Conservation (phyloP, 2,888 invertebrate species). For the Omphaloscelis lunosa region DNA sequence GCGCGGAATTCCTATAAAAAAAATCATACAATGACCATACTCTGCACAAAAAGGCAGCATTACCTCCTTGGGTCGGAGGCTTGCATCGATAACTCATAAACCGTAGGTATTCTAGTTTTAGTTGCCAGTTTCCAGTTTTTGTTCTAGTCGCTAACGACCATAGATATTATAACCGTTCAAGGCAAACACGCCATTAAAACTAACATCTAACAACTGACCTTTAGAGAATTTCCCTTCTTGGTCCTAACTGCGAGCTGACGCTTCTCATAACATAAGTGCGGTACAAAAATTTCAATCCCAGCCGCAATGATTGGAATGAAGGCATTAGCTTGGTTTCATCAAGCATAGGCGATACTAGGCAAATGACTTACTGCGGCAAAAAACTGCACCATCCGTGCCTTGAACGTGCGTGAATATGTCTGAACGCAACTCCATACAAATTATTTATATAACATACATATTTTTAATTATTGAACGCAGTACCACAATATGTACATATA, state of each 20-base stretch:
- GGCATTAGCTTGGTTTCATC: constrained; percentile 62
- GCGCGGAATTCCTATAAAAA: too few relatives aligned
- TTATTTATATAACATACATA: too few relatives aligned
- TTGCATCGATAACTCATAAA: neutral
- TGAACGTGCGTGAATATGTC: neutral
- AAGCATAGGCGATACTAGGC: constrained; percentile 53
- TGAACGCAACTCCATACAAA: constrained; percentile 23
- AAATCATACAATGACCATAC: too few relatives aligned
- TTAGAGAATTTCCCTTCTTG: constrained; percentile 36
- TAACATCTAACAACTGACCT: constrained; percentile 24
- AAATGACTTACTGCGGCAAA: constrained; percentile 67
- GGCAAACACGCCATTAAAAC: constrained; percentile 35
- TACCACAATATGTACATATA: neutral
- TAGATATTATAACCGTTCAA: constrained; percentile 34
- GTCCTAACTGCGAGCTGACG: constrained; percentile 13
- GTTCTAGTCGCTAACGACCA: neutral
- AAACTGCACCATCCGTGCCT: constrained; percentile 56
- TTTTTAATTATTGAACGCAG: too few relatives aligned
- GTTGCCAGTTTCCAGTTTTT: constrained; percentile 6
- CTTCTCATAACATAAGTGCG: constrained; percentile 29
- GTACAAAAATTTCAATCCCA: constrained; percentile 49
- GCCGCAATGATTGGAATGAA: constrained; percentile 54
- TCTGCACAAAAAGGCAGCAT: neutral
- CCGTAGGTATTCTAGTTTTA: neutral
- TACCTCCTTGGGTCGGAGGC: neutral